A percentile compares a stretch with the other conserved stretches of the same genome.
Evolutionary conservation across 2,113 vertebrate genomes (phyloP).

Genomic region (Alces alces): DNA sequence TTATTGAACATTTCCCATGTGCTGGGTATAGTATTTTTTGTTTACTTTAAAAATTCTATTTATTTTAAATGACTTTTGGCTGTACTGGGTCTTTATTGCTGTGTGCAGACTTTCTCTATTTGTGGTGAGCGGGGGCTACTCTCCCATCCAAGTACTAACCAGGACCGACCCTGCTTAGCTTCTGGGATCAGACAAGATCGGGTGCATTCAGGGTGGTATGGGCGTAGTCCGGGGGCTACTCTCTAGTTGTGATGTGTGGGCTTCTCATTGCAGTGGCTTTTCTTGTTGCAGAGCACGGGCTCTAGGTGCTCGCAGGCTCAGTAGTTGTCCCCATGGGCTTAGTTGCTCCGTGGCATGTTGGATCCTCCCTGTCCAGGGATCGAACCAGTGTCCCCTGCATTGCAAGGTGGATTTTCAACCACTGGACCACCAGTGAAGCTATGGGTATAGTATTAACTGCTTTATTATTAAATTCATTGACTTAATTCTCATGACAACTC

Average conservation of each 20-base stretch:
- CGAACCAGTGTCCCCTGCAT: neutral
- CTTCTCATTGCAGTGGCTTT: neutral
- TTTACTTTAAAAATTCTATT: neutral
- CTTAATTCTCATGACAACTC: neutral
- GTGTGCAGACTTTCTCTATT: neutral
- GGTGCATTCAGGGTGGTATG: too few species aligned
- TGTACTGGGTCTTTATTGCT: neutral
- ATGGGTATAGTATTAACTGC: neutral
- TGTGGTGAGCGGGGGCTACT: neutral
- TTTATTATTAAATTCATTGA: neutral
- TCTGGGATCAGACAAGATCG: too few species aligned
- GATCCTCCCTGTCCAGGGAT: neutral
- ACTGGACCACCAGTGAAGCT: neutral
- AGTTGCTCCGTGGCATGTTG: neutral
- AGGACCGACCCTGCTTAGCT: too few species aligned
- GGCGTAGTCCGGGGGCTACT: neutral
- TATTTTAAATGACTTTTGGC: neutral
- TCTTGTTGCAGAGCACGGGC: neutral
- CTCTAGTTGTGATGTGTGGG: neutral
- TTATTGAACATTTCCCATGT: slow-evolving; percentile 4
- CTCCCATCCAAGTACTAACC: too few species aligned
- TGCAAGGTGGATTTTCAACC: neutral
- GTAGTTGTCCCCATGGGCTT: neutral
- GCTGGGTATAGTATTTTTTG: neutral
- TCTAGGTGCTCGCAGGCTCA: neutral